These are phyloP conservation scores for Molorchus minor DNA, from an alignment of 2,888 invertebrate genomes.

Conservation along the genomic window DNA sequence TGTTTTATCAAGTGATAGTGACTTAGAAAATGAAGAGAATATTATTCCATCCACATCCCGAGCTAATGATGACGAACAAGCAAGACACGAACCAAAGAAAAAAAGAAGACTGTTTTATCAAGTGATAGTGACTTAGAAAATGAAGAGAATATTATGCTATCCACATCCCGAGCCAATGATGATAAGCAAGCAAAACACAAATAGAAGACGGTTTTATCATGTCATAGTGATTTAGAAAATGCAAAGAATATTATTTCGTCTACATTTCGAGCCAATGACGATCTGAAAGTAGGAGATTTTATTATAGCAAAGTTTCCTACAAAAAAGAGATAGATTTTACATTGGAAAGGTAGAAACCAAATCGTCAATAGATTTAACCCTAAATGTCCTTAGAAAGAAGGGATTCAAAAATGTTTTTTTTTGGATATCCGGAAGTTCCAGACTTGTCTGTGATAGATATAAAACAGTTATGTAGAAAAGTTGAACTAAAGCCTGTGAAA, in stretches of 20 bases:
- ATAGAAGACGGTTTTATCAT: not conserved
- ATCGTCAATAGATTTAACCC: not conserved
- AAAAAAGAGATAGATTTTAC: conserved; percentile 9
- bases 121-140: not conserved
- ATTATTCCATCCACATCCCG: not conserved
- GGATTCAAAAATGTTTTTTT: conserved; percentile 1
- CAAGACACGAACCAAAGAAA: not conserved
- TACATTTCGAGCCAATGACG: not conserved
- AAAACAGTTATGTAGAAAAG: not conserved
- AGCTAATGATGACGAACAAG: not conserved
- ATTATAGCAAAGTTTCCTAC: conserved; percentile 8
- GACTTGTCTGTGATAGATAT: not conserved
- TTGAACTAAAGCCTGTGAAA: not conserved
- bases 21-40: not conserved
- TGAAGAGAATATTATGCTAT: not conserved
- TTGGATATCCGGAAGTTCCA: conserved; percentile 4
- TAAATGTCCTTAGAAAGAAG: not conserved
- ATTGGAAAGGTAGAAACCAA: conserved; percentile 7
- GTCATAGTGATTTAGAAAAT: not conserved
- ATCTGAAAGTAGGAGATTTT: not conserved
- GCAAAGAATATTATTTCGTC: no score
- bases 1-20: not conserved
- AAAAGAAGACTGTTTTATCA: not conserved
- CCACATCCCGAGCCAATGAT: not conserved
- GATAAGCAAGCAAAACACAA: not conserved